Conservation (phyloP, 2,113 vertebrate species). For the Callorhinus ursinus region DNA sequence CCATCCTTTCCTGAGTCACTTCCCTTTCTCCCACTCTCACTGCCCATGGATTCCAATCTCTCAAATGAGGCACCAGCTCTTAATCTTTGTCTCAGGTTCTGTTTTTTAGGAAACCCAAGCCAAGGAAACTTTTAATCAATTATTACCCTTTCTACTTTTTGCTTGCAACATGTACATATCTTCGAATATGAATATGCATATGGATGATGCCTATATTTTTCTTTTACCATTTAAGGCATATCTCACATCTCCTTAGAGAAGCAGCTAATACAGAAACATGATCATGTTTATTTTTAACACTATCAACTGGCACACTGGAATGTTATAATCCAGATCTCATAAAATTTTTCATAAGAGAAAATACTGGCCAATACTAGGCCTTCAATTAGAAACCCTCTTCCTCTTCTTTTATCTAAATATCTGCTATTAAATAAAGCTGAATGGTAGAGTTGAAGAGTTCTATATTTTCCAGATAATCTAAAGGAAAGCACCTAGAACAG, state of each 20-base stretch:
- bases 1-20: neutral
- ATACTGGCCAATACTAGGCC: neutral
- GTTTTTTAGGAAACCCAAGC: neutral
- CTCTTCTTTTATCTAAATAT: conserved; percentile 24
- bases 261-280: neutral
- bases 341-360: conserved; percentile 8
- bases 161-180: neutral
- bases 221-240: neutral
- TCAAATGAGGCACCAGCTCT: neutral
- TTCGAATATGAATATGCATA: neutral
- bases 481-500: neutral
- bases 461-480: neutral
- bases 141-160: neutral
- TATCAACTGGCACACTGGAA: neutral
- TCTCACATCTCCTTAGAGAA: neutral
- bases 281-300: neutral
- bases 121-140: neutral
- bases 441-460: neutral
- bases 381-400: conserved; percentile 6
- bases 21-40: neutral
- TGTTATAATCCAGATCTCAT: neutral
- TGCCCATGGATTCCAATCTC: neutral
- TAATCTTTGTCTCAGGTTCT: neutral
- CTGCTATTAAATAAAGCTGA: conserved; percentile 16
- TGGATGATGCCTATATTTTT: neutral